phyloP scores from a whole-genome alignment of 2,113 vertebrate genomes.

The Misgurnus anguillicaudatus region DNA sequence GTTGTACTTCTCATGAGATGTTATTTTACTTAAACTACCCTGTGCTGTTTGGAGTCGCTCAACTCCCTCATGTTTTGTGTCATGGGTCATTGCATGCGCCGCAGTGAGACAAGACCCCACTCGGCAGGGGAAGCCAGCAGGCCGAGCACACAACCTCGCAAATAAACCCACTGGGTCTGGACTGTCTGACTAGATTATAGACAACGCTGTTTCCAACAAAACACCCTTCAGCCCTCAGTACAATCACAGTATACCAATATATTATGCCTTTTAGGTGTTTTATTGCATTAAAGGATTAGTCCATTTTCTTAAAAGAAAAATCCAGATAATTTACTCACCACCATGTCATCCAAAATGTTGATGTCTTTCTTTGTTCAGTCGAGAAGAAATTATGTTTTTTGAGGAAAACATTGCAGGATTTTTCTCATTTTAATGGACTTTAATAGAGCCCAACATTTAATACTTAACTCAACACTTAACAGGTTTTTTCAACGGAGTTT shows the following conservation, averaged over 20 bases:
- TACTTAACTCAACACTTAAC: no score
- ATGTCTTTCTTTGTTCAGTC: no score
- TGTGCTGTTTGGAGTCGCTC: background rate
- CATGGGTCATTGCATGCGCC: constrained; percentile 27
- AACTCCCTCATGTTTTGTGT: background rate
- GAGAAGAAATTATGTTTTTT: no score
- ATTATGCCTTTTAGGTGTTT: no score
- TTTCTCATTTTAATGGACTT: no score
- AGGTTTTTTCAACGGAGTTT: no score
- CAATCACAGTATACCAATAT: background rate
- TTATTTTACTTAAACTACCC: constrained; percentile 2
- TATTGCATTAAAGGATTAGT: no score
- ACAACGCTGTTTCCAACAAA: background rate
- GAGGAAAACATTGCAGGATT: no score
- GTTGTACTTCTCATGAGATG: background rate
- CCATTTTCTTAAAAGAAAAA: no score
- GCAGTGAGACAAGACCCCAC: constrained; percentile 27
- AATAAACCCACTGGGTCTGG: background rate
- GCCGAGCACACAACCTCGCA: background rate
- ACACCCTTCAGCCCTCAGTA: background rate
- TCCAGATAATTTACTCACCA: no score
- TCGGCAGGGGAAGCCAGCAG: constrained; percentile 27
- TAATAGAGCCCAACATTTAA: no score
- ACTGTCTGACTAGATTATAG: background rate
- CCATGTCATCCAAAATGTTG: no score